Evolutionary conservation across 2,888 invertebrate genomes (phyloP).

Genomic region (Acanthosepion esculentum): DNA sequence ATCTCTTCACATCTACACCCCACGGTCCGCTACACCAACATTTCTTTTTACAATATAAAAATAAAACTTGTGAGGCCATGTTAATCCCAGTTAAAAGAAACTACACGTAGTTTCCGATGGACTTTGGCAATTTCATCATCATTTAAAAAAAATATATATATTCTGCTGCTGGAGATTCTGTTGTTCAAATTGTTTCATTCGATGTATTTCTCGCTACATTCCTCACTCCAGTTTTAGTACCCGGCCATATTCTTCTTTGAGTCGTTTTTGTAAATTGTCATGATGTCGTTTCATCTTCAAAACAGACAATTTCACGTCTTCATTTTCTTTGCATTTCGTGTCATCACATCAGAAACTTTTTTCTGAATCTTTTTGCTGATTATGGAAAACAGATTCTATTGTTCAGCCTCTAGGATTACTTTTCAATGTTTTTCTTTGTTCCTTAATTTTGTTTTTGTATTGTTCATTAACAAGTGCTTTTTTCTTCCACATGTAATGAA

Average conservation of each 20-base stretch:
- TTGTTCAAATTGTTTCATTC: constrained; percentile 72
- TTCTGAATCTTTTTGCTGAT: constrained; percentile 73
- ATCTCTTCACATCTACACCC: too few relatives aligned
- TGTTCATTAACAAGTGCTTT: too few relatives aligned
- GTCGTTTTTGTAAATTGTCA: constrained; percentile 67
- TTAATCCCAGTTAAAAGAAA: too few relatives aligned
- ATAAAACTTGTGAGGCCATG: too few relatives aligned
- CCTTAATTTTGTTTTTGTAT: constrained; percentile 44
- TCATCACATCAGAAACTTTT: constrained; percentile 70
- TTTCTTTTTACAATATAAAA: too few relatives aligned
- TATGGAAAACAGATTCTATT: constrained; percentile 67
- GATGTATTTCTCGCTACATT: constrained; percentile 72
- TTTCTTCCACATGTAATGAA: too few relatives aligned
- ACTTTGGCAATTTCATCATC: too few relatives aligned
- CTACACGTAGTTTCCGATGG: too few relatives aligned
- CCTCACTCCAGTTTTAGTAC: constrained; percentile 73
- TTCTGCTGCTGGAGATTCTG: constrained; percentile 73
- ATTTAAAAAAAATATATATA: too few relatives aligned
- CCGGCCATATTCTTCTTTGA: constrained; percentile 73
- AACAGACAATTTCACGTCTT: constrained; percentile 57
- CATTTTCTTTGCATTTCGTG: constrained; percentile 69
- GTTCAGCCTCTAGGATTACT: constrained; percentile 72
- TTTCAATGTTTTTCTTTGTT: constrained; percentile 70
- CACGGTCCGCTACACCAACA: too few relatives aligned
- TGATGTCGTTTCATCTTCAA: constrained; percentile 68